Base-by-base conservation (phyloP, 2,888 invertebrate genomes). In the Tryphoninae sp. region DNA sequence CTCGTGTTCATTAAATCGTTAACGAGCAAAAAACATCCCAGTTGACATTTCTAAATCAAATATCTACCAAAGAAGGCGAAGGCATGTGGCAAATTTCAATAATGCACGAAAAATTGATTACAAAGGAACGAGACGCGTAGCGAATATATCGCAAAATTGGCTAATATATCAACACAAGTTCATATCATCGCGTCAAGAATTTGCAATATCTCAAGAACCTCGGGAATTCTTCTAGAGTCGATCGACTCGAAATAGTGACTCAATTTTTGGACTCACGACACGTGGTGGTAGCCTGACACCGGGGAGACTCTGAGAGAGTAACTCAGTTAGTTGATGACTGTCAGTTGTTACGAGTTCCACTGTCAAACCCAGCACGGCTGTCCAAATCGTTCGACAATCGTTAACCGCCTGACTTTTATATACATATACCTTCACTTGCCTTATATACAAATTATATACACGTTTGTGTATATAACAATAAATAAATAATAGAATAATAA, bases 271-370 rank as follows among this genome's bases (percentile, higher is more conserved):
- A 33, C 33, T 9, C 45, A 49, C 23, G 61, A 49, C 7, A 9
- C 16, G 22, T 33, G 16, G 59, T 9, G 42, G 45, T n/a, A n/a
- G 61, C 11, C 4, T 8, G 65, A 61, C 62, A 19, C 58, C 26
- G 19, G 26, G n/a, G 13, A 26, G 62, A 40, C 65, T 65, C 61
- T 22, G 33, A 13, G 59, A 26, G 71, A 59, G 80, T 80, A 80
- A 76, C 76, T 71, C 65, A 67, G 76, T 75, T 71, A 76, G 65
- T 72, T 22, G 75, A 75, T 69, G 78, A 82, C 71, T 75, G 75
- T 71, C 71, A 33, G 65, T 82, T 67, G 71, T 75, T 78, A 68
- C 72, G 55, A 55, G 67, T 71, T 55, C 49, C 69, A 42, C 75
- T 75, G 75, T 82, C 75, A 72, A 26, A 23, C 58, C 19, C 49